Conservation (phyloP, 2,888 invertebrate species). For the Sesia apiformis region DNA sequence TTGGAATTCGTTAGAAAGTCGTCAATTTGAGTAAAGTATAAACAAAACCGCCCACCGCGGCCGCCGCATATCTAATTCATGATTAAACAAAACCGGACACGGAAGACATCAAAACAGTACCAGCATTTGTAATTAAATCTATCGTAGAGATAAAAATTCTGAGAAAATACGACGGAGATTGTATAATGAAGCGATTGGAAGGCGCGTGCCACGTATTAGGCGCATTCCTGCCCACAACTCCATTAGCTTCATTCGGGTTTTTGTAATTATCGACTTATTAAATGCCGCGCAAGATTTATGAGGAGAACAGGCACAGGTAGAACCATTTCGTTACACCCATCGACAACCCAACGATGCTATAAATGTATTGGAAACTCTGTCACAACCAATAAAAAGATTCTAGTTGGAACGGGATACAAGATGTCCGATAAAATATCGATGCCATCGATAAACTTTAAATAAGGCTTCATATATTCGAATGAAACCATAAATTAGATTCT, state of each 20-base stretch:
- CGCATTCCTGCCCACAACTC: slow-evolving; percentile 29
- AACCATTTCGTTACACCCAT: slow-evolving; percentile 34
- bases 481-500: neutral
- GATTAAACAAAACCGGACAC: slow-evolving; percentile 35
- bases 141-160: slow-evolving; percentile 42
- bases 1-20: slow-evolving; percentile 17
- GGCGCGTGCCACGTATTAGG: slow-evolving; percentile 54
- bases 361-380: slow-evolving; percentile 18
- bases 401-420: neutral
- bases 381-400: slow-evolving; percentile 9
- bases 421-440: neutral
- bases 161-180: slow-evolving; percentile 44
- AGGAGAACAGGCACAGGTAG: slow-evolving; percentile 29
- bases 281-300: slow-evolving; percentile 48
- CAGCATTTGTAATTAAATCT: slow-evolving; percentile 54
- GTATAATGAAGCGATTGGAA: slow-evolving; percentile 55
- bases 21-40: slow-evolving; percentile 20
- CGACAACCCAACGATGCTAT: slow-evolving; percentile 24
- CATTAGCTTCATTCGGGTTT: slow-evolving; percentile 37
- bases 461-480: neutral
- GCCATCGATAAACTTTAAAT: neutral
- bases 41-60: slow-evolving; percentile 42
- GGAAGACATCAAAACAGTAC: slow-evolving; percentile 47
- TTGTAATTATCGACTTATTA: slow-evolving; percentile 57
- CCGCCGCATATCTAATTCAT: slow-evolving; percentile 37